Evolutionary conservation across 2,113 vertebrate genomes (phyloP).

Genomic region (Choloepus hoffmanni): DNA sequence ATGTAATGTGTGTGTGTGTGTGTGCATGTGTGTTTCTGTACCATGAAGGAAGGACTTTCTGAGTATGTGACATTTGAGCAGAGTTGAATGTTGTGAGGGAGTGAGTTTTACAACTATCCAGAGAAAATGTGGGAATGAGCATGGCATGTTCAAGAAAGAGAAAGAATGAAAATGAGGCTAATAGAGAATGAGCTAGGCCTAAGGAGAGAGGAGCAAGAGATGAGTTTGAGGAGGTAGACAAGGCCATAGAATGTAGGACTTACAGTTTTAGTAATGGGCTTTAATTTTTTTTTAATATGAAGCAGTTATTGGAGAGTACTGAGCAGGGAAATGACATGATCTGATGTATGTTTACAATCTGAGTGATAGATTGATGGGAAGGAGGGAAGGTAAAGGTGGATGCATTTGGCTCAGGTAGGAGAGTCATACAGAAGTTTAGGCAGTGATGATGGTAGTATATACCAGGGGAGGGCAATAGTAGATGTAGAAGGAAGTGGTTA

Average conservation of each 20-base stretch:
- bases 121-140: background rate
- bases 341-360: background rate
- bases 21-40: background rate
- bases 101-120: background rate
- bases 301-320: background rate
- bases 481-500: background rate
- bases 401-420: background rate
- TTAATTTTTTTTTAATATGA: background rate
- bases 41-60: background rate
- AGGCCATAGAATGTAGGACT: background rate
- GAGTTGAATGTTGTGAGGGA: background rate
- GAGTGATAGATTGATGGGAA: background rate
- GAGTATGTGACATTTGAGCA: slow-evolving; percentile 19
- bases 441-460: background rate
- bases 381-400: background rate
- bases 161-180: background rate
- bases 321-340: background rate
- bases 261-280: background rate
- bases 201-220: background rate
- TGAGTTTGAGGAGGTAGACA: background rate
- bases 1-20: background rate
- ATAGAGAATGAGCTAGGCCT: background rate
- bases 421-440: background rate
- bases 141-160: background rate
- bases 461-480: background rate